Base-by-base conservation (phyloP, 2,797 vertebrate species). In the Capromys pilorides region DNA sequence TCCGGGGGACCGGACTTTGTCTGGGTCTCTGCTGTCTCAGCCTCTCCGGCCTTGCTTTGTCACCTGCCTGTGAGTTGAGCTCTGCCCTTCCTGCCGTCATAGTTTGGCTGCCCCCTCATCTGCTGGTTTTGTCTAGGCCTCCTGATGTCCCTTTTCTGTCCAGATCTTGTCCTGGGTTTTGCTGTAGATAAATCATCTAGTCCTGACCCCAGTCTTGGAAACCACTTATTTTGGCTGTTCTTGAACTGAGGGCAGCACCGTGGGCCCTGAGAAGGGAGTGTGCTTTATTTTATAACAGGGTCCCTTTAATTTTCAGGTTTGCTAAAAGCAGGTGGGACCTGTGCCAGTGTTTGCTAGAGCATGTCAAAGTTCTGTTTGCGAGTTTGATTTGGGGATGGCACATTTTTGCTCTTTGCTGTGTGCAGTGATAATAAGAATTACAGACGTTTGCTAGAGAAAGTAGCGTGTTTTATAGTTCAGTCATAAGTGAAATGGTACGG, bases 391-490 rank as follows among this genome's bases (percentile, higher is more conserved):
- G 41, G 64, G 75, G 33, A 22, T 39, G 66, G 36, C 31, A 31
- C 26, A 1, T 57, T 87, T 83, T 86, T 61, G 33, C 61, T 94
- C 24, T 41, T 26, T 69, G 26, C 21, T 39, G 0, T 73, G 24
- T 90, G 45, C 51, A 1, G 5, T 80, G 77, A 33, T 71, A 19
- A 64, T 14, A 81, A 81, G 88, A 81, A 33, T 67, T 69, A 19
- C 5, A 82, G 77, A 22, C n/a, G 22, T 78, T 78, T 84, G 22
- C 19, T 91, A 33, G 82, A 91, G 90, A 86, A 90, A 89, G 45
- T 31, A 54, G 26, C 10, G 31, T 69, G 2, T 66, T 82, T 79
- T 82, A n/a, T 62, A 77, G 16, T 77, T 57, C 1, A 36, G 36
- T 86, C 61, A 51, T 45, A 80, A 59, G 21, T 33, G 62, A 51